Base-by-base conservation (phyloP, 1,140 invertebrate species). In the Homalodisca vitripennis region DNA sequence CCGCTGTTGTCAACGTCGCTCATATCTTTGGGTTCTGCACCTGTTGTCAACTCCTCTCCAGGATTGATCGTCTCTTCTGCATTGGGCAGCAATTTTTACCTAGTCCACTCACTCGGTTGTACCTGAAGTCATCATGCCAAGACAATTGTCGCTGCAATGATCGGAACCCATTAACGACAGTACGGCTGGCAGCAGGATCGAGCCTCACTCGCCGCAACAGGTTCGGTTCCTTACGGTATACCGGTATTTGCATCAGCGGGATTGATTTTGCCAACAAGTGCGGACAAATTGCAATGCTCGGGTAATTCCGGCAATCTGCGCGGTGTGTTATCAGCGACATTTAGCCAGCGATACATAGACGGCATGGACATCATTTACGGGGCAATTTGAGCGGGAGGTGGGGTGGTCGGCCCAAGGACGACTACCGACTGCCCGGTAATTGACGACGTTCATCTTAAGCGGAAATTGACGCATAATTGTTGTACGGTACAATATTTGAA, bases 381-480 rank as follows among this genome's bases (percentile, higher is more conserved):
- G 24, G 55, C 55, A 60, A 60, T 60, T 20, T 51, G 48, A 51
- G 48, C 34, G 17, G 6, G 34, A 41, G 34, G 6, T 10, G 34
- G 6, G 34, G 6, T 41, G 6, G 34, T 17, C 34, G 6, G 55
- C 24, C 27, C 55, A 30, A 30, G 55, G 24, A 13, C 55, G 22
- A 30, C 55, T 60, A 27, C 55, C 55, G 55, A 41, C 34, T 41
- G 17, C 6, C 34, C 34, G 55, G 55, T 60, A 60, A 60, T 60
- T 12, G 27, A 60, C 55, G 24, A 30, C 29, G 24, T 60, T 60
- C 55, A 60, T 60, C 55, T 60, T 27, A 60, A 60, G 24, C 55
- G 55, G 55, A 60, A 60, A 27, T 60, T 60, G 55, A 60, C 55
- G 29, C 22, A 60, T 60, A 60, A 60, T 60, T 60, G 55, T 60